phyloP scores from a whole-genome alignment of 2,888 invertebrate genomes.

The Didymodactylos carnosus region DNA sequence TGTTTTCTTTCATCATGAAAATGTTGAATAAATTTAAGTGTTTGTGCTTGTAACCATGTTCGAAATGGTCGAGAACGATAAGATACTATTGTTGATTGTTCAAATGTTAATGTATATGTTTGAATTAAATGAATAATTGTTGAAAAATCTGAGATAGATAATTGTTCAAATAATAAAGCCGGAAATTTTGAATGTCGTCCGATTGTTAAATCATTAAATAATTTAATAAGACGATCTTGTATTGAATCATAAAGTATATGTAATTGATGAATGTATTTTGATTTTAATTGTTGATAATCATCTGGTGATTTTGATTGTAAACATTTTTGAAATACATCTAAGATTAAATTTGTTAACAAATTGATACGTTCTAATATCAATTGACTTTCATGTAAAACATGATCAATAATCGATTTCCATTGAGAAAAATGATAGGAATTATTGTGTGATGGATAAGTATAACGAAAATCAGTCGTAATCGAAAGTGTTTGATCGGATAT shows the following conservation, averaged over 20 bases:
- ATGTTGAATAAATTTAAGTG: neutral
- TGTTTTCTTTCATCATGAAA: neutral
- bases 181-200: neutral
- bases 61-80: neutral
- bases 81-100: neutral
- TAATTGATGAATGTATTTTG: too few species aligned
- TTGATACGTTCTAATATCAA: too few species aligned
- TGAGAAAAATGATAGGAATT: too few species aligned
- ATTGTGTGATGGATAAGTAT: neutral
- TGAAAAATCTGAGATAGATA: neutral
- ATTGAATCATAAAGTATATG: neutral
- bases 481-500: too few species aligned
- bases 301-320: too few species aligned
- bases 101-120: neutral
- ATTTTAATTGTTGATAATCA: too few species aligned
- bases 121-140: neutral
- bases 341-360: too few species aligned
- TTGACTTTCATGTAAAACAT: too few species aligned
- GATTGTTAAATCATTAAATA: neutral
- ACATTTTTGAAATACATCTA: too few species aligned
- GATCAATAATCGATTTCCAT: too few species aligned
- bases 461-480: too few species aligned
- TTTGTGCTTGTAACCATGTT: neutral
- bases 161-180: neutral
- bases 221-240: neutral